Evolutionary conservation across 2,113 vertebrate species (phyloP), one percentile per base, ranked within the genome.

Genomic region (Clarias batrachus): DNA sequence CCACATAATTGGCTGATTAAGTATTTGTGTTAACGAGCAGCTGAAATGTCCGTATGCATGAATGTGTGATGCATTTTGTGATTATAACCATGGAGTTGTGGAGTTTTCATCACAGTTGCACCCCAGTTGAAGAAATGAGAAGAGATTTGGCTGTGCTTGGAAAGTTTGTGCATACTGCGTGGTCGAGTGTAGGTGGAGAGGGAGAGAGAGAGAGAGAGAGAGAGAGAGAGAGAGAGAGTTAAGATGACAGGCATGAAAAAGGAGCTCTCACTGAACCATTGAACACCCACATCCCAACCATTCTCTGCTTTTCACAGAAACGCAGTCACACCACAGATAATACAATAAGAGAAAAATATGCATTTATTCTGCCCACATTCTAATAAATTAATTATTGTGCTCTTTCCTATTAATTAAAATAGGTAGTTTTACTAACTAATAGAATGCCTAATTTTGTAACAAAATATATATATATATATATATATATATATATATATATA

Each of bases 221-320:
- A 66, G 76, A 80, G 62, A 80, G 66, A 66, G 76, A 54, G 63
- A 79, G 66, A 48, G 19, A 59, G 68, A 66, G 27, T 78, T 80
- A 68, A 68, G 52, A 52, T 59, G 84, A 83, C 87, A 86, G 80
- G 19, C 73, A 25, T 86, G 37, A 48, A 88, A 52, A 88, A 82
- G 60, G 16, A 77, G 63, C 65, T 83, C 27, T 78, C 66, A 81
- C 41, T 63, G 85, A 85, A 62, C 37, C 59, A 74, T 54, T 65
- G 27, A 78, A 41, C 80, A 76, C 57, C 60, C n/a, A 68, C 85
- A 86, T 59, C 86, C 71, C 77, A 82, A 33, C 80, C 70, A 84
- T 84, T 73, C 85, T 86, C 16, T 41, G 37, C 16, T 27, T 13
- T 87, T 84, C 19, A 78, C 85, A 85, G 76, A 84, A 80, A 88